Evolutionary conservation across 2,113 vertebrate species (phyloP).

Genomic region (Dipodomys spectabilis): DNA sequence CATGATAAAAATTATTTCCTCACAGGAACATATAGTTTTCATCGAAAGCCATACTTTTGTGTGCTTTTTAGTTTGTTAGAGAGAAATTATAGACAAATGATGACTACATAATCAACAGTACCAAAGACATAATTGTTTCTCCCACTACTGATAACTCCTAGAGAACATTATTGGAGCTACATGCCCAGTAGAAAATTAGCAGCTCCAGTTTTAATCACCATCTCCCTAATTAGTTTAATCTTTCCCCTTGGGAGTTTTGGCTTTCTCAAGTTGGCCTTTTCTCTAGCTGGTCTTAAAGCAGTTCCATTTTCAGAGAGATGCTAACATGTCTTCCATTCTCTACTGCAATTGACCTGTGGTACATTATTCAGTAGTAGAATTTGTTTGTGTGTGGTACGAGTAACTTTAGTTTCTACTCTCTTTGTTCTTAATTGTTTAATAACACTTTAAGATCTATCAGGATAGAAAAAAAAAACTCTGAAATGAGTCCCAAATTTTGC

Average conservation of each 20-base stretch:
- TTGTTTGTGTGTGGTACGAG: neutral
- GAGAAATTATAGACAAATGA: slow-evolving; percentile 35
- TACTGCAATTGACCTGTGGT: no score
- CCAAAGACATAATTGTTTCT: slow-evolving; percentile 52
- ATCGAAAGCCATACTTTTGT: slow-evolving; percentile 5
- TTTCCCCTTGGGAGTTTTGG: slow-evolving; percentile 57
- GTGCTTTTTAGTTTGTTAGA: slow-evolving; percentile 45
- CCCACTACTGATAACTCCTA: neutral
- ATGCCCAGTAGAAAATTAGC: slow-evolving; percentile 61
- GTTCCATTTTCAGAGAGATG: slow-evolving; percentile 5
- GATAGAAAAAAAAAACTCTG: neutral
- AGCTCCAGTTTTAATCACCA: slow-evolving; percentile 64
- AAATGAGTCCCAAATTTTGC: neutral
- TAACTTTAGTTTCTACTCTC: slow-evolving; percentile 9
- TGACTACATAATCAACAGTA: slow-evolving; percentile 27
- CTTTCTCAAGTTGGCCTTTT: slow-evolving; percentile 27
- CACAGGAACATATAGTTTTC: slow-evolving; percentile 18
- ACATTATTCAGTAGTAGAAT: no score
- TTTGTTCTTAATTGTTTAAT: slow-evolving; percentile 6
- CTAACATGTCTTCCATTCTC: slow-evolving; percentile 34
- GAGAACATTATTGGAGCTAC: neutral
- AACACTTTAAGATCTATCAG: neutral
- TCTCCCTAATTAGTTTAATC: slow-evolving; percentile 62
- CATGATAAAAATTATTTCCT: slow-evolving; percentile 49
- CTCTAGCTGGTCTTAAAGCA: neutral